Evolutionary conservation across 2,888 invertebrate species (phyloP), one percentile per base, ranked within the genome.

Genomic region (Ormia ochracea): DNA sequence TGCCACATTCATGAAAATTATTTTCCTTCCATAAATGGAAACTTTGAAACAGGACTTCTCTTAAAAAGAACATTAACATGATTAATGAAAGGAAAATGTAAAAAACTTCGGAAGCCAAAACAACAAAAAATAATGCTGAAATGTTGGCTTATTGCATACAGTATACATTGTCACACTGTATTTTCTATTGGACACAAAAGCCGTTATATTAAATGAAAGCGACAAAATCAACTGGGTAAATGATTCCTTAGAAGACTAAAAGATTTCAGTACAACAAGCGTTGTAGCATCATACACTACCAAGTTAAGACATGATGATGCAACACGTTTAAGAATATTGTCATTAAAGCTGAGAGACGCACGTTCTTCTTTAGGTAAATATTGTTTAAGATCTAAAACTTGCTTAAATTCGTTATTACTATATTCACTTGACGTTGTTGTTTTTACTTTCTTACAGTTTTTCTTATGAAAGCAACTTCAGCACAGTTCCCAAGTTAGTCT

Each of bases 241-340:
- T 45, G 65, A 65, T 74, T 74, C 65, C 36, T 19, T 65, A 52
- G 56, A 65, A 56, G 19, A 68, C 26, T 61, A 45, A 43, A 68
- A 43, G 21, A 66, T 19, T 41, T 5, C 36, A 28, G 41, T 52
- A 58, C 58, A 41, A 43, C 45, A n/a, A 45, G 52, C 66, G 33
- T 66, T 50, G 23, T 31, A 45, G 21, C 56, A 58, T 65, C 48
- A 58, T 56, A 48, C 17, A 54, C 38, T n/a, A 43, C 36, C 38
- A n/a, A 69, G 50, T 48, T 63, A 76, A 63, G 75, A 41, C 54
- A 72, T 66, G 66, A 56, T 65, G 73, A 66, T 66, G 75, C 75
- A 80, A 80, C 75, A 75, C 79, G 79, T 80, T 80, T 66, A 54
- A 31, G 56, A 48, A 65, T 41, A 65, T 79, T 75, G 70, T 70